Evolutionary conservation across 2,888 invertebrate genomes (phyloP).

Genomic region (Mythimna impura): DNA sequence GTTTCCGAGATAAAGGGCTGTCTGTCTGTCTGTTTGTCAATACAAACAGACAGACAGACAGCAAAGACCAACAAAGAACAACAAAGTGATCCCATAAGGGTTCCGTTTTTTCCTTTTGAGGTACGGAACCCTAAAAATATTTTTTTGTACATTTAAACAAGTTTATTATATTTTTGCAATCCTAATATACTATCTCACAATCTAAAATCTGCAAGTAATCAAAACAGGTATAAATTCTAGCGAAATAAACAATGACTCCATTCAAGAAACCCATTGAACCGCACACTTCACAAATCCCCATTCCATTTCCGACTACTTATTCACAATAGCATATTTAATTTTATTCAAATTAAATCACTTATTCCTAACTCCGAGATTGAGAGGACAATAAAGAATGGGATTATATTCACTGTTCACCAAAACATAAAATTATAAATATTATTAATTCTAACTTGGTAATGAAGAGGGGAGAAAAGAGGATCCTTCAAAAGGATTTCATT

Average conservation of each 20-base stretch:
- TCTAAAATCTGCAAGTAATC: background rate
- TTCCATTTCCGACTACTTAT: background rate
- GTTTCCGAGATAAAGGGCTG: too few relatives aligned
- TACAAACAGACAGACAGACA: too few relatives aligned
- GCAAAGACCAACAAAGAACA: too few relatives aligned
- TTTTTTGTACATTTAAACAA: background rate
- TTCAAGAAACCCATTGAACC: constrained; percentile 2
- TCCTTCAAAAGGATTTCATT: constrained; percentile 68
- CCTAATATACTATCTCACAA: background rate
- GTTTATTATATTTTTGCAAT: background rate
- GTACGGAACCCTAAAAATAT: too few relatives aligned
- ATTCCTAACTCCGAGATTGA: constrained; percentile 41
- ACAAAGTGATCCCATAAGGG: too few relatives aligned
- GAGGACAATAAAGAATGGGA: constrained; percentile 56
- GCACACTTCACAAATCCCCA: constrained; percentile 15
- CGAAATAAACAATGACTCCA: background rate
- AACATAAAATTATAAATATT: constrained; percentile 67
- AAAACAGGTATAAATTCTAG: background rate
- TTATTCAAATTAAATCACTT: constrained; percentile 60
- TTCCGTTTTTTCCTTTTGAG: too few relatives aligned
- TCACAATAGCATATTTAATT: constrained; percentile 47
- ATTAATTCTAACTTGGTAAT: constrained; percentile 64
- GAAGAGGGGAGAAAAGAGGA: constrained; percentile 50
- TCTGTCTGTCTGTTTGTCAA: too few relatives aligned
- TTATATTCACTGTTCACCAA: constrained; percentile 60